These are phyloP conservation scores for Ptychoptera contaminata DNA, from an alignment of 2,888 invertebrate genomes.

Conservation along the genomic window DNA sequence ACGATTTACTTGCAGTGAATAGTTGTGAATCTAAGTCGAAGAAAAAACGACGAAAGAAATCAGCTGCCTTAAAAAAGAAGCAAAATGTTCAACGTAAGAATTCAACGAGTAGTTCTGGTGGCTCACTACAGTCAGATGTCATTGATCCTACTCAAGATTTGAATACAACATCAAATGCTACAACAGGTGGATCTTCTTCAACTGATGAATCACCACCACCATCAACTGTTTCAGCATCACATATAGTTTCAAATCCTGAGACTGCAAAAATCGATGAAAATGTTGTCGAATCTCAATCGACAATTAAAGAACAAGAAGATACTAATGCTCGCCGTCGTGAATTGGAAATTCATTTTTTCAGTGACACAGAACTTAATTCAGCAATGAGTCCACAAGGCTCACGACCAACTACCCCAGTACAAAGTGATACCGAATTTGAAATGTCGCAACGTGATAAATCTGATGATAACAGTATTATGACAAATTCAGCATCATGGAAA, in stretches of 20 bases:
- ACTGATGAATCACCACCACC: constrained; percentile 24
- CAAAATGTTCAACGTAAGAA: constrained; percentile 60
- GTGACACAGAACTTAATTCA: constrained; percentile 72
- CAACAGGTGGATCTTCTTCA: constrained; percentile 16
- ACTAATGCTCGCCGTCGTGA: constrained; percentile 34
- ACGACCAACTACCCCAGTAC: constrained; percentile 68
- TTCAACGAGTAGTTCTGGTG: constrained; percentile 31
- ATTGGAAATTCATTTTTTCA: constrained; percentile 75
- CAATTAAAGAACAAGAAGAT: neutral
- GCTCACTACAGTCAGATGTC: constrained; percentile 16
- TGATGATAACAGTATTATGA: constrained; percentile 17
- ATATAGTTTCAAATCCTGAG: too few relatives aligned
- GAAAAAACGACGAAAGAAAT: constrained; percentile 65
- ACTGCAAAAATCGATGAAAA: constrained; percentile 18
- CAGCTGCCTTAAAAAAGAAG: constrained; percentile 48
- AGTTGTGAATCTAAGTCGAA: constrained; percentile 29
- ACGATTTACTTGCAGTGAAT: constrained; percentile 7
- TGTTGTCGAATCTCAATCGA: constrained; percentile 5
- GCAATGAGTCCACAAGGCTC: constrained; percentile 35
- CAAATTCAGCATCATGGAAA: constrained; percentile 50
- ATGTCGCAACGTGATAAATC: constrained; percentile 34
- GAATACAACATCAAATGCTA: constrained; percentile 19
- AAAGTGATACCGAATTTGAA: constrained; percentile 92
- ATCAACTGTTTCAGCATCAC: constrained; percentile 20
- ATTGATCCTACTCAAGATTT: constrained; percentile 18